Conservation (phyloP, 1,140 invertebrate species). For the Caenorhabditis tropicalis region DNA sequence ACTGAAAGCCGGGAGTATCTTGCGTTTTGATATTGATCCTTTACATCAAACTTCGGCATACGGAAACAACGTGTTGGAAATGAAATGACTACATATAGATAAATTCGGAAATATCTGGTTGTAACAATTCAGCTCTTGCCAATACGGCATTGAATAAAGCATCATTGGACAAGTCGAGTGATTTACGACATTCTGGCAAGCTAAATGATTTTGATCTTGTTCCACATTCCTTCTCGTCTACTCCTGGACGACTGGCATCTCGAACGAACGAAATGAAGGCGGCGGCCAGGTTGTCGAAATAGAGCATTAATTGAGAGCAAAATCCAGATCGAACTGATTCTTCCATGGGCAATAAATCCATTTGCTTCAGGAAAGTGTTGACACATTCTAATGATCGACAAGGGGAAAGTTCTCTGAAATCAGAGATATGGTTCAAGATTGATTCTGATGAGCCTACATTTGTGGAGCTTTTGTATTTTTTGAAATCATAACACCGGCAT, state of each 20-base stretch:
- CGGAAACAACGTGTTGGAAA: not conserved
- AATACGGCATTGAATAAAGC: conserved; percentile 49
- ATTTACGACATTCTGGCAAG: conserved; percentile 19
- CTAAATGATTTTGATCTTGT: conserved; percentile 34
- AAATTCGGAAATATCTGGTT: conserved; percentile 51
- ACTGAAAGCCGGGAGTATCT: not conserved
- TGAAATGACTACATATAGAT: conserved; percentile 35
- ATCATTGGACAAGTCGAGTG: conserved; percentile 47
- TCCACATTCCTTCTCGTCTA: conserved; percentile 41
- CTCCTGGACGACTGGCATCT: conserved; percentile 48
- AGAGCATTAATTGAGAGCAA: conserved; percentile 51
- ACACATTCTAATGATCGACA: conserved; percentile 44
- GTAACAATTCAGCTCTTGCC: conserved; percentile 49
- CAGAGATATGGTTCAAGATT: not conserved
- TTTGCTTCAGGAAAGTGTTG: conserved; percentile 46
- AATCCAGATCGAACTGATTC: conserved; percentile 47
- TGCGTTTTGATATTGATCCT: not conserved
- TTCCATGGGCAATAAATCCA: conserved; percentile 48
- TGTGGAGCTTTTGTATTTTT: conserved; percentile 5
- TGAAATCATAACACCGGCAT: not conserved
- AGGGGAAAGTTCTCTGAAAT: conserved; percentile 46
- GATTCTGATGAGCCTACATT: conserved; percentile 12
- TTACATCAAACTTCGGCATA: not conserved
- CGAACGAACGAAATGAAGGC: conserved; percentile 58
- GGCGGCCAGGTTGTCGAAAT: conserved; percentile 51